Evolutionary conservation across 2,113 vertebrate genomes (phyloP).

Genomic region (Leptobrachium leishanense): DNA sequence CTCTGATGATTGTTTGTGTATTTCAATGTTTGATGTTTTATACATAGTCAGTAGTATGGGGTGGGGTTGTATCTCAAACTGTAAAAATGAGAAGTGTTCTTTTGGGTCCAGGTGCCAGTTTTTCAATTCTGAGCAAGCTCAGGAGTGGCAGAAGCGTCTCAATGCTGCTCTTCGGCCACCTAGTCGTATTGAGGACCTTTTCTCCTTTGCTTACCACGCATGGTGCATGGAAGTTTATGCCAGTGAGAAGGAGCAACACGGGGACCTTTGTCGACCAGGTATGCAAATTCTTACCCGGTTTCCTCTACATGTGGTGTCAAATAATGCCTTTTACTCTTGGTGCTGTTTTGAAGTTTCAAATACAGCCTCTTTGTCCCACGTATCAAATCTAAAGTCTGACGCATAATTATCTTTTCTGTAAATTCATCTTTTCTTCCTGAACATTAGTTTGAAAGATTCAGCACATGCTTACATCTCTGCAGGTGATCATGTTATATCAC

Average conservation of each 20-base stretch:
- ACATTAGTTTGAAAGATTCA: neutral
- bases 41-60: no score
- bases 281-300: neutral
- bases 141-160: constrained; percentile 93
- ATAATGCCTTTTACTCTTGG: constrained; percentile 13
- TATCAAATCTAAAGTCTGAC: no score
- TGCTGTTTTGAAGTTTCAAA: neutral
- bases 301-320: neutral
- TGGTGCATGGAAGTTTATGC: constrained; percentile 94
- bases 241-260: constrained; percentile 93
- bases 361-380: neutral
- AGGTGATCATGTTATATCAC: constrained; percentile 93
- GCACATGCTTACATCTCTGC: constrained; percentile 36
- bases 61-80: no score
- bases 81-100: neutral
- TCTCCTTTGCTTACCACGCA: constrained; percentile 94
- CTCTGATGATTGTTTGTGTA: no score
- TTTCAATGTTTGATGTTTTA: no score
- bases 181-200: constrained; percentile 89
- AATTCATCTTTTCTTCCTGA: neutral
- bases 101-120: constrained; percentile 84
- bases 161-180: constrained; percentile 80
- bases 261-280: constrained; percentile 93
- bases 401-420: constrained; percentile 1
- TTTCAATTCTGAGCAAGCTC: constrained; percentile 94